phyloP scores from a whole-genome alignment of 2,888 invertebrate species.

The Leptinotarsa juncta region DNA sequence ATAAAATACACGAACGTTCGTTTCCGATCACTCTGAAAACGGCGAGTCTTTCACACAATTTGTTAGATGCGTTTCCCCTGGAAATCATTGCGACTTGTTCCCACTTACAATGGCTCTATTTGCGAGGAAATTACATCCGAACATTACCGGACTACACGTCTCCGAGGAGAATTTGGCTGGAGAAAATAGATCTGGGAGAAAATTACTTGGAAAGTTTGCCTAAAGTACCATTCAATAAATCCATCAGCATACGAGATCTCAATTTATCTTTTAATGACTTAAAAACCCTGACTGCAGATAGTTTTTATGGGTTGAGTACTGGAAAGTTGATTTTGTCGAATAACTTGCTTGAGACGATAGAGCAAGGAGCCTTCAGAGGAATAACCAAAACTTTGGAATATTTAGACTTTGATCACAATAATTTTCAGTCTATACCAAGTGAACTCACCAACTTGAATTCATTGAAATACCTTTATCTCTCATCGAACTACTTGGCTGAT shows the following conservation, averaged over 20 bases:
- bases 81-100: constrained; percentile 73
- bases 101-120: constrained; percentile 77
- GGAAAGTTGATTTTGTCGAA: constrained; percentile 83
- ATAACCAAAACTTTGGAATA: constrained; percentile 83
- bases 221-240: constrained; percentile 75
- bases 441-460: constrained; percentile 76
- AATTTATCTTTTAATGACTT: constrained; percentile 87
- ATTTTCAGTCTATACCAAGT: constrained; percentile 76
- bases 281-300: constrained; percentile 73
- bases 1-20: constrained; percentile 72
- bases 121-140: constrained; percentile 74
- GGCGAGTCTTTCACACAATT: constrained; percentile 79
- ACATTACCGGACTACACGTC: constrained; percentile 69
- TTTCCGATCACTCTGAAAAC: constrained; percentile 77
- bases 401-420: constrained; percentile 85
- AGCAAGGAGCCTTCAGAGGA: constrained; percentile 79
- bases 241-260: constrained; percentile 81
- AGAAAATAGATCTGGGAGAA: constrained; percentile 86
- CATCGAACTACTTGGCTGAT: constrained; percentile 80
- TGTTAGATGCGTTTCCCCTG: constrained; percentile 76
- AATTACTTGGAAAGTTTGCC: constrained; percentile 81
- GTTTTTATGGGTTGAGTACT: constrained; percentile 78
- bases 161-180: constrained; percentile 67
- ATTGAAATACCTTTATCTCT: constrained; percentile 84
- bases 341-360: constrained; percentile 78